Evolutionary conservation across 2,113 vertebrate species (phyloP).

Genomic region (Corythoichthys intestinalis): DNA sequence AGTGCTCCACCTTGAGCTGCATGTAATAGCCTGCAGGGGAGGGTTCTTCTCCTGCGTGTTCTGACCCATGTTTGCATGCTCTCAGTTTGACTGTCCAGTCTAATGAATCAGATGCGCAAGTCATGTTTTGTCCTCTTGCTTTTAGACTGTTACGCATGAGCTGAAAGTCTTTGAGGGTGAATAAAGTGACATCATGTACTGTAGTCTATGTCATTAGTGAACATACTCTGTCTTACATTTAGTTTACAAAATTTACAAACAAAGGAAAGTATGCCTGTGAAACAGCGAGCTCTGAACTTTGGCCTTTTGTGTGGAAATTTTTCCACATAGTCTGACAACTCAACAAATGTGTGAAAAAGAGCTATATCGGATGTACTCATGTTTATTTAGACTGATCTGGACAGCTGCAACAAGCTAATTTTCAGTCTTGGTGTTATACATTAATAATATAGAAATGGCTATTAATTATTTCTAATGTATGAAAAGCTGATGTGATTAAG

Average conservation of each 20-base stretch:
- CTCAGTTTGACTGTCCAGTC: constrained; percentile 37
- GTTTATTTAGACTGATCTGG: background rate
- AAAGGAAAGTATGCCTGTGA: background rate
- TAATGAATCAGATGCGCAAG: constrained; percentile 34
- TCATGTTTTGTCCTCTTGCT: constrained; percentile 17
- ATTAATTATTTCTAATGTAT: background rate
- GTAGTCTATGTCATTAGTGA: constrained; percentile 13
- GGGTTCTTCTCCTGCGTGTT: constrained; percentile 45
- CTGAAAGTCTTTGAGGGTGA: background rate
- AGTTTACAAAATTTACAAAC: background rate
- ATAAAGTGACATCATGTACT: constrained; percentile 11
- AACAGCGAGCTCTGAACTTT: background rate
- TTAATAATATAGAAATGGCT: background rate
- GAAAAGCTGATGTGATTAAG: background rate
- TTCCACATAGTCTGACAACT: background rate
- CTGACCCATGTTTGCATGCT: constrained; percentile 46
- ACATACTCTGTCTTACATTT: background rate
- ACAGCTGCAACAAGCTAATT: background rate
- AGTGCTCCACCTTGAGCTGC: constrained; percentile 56
- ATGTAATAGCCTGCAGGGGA: constrained; percentile 47
- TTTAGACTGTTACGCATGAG: constrained; percentile 21
- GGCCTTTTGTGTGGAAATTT: background rate
- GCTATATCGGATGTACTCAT: background rate
- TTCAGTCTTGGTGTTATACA: background rate
- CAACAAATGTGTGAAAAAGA: background rate